Percentiles rank a stretch among this genome's conserved stretches.
Evolutionary conservation across 1,140 invertebrate genomes (phyloP).

Genomic region (Orchestia grillus): DNA sequence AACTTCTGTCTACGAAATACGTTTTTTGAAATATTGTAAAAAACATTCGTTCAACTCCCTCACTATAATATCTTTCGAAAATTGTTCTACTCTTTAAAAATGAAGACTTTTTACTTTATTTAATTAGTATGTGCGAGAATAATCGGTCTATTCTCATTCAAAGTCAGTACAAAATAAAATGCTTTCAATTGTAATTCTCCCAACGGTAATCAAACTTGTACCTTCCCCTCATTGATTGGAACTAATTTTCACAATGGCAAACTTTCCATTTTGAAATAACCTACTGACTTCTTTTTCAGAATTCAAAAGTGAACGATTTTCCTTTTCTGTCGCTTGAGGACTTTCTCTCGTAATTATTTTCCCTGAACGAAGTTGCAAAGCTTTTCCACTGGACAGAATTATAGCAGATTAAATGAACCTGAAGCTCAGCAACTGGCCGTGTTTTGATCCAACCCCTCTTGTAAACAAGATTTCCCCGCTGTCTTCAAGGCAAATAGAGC

Average conservation of each 20-base stretch:
- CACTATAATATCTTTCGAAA: no score
- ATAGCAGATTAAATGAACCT: neutral
- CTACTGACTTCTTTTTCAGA: neutral
- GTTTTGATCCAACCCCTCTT: neutral
- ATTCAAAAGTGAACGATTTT: neutral
- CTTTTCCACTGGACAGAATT: neutral
- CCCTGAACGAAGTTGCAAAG: neutral
- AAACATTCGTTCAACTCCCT: no score
- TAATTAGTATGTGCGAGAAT: no score
- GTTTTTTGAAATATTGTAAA: no score
- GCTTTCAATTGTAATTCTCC: neutral
- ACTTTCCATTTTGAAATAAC: neutral
- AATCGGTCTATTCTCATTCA: no score
- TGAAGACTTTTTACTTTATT: no score
- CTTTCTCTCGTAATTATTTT: neutral
- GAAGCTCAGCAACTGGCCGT: neutral
- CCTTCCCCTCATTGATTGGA: neutral
- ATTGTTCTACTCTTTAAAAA: no score
- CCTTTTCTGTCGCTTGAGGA: neutral
- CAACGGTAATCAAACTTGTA: neutral
- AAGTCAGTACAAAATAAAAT: no score
- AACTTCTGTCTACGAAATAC: no score
- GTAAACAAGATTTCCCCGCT: slow-evolving; percentile 23
- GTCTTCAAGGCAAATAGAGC: neutral
- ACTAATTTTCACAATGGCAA: neutral